These are phyloP conservation scores for Prosapia bicincta DNA, from an alignment of 2,888 invertebrate species.

Conservation along the genomic window DNA sequence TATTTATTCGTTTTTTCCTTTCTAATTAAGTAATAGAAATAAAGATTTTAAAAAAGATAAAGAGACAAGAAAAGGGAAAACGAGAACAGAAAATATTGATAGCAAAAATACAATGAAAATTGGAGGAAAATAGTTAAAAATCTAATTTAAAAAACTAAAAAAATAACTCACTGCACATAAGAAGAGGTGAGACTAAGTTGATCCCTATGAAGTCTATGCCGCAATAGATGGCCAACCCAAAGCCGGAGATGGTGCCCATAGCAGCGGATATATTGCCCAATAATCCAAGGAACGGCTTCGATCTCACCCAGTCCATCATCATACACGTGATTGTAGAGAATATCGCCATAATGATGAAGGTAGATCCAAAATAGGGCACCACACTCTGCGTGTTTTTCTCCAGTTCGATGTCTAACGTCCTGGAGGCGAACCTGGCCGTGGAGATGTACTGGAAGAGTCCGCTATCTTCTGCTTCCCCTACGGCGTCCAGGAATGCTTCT, in stretches of 20 bases:
- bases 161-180: conserved; percentile 91
- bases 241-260: conserved; percentile 86
- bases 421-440: conserved; percentile 78
- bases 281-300: conserved; percentile 87
- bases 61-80: too few relatives aligned
- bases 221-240: conserved; percentile 85
- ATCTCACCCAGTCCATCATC: conserved; percentile 91
- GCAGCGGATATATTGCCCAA: conserved; percentile 88
- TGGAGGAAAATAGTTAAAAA: too few relatives aligned
- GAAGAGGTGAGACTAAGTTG: conserved; percentile 90
- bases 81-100: too few relatives aligned
- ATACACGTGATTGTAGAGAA: conserved; percentile 82
- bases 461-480: conserved; percentile 67
- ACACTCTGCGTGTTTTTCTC: conserved; percentile 89
- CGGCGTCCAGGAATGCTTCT: conserved; percentile 72
- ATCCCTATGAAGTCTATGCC: conserved; percentile 92
- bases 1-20: too few relatives aligned
- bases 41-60: too few relatives aligned
- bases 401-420: conserved; percentile 86
- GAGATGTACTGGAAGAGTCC: conserved; percentile 76
- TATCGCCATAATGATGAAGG: conserved; percentile 81
- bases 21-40: too few relatives aligned
- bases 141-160: too few relatives aligned
- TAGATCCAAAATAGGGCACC: conserved; percentile 81
- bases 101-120: too few relatives aligned